phyloP scores from a whole-genome alignment of 2,113 vertebrate genomes.

The Aegithalos caudatus region DNA sequence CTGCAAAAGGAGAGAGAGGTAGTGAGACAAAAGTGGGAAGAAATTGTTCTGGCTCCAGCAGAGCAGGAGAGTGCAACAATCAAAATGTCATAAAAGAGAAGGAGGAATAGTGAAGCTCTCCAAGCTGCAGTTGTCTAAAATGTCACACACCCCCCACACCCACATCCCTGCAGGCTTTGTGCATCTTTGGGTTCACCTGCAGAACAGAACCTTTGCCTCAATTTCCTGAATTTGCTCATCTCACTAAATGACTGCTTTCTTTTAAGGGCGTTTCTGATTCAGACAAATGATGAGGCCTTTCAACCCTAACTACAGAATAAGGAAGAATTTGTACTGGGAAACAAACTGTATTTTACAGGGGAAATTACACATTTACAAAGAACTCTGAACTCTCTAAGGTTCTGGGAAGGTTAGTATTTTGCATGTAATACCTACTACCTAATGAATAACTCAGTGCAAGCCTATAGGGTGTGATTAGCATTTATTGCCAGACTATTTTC shows the following conservation, averaged over 20 bases:
- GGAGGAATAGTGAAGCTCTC: not conserved
- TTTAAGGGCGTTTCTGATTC: not conserved
- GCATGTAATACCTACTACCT: not conserved
- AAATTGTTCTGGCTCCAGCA: not conserved
- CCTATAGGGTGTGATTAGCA: not conserved
- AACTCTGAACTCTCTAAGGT: not conserved
- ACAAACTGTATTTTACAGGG: not conserved
- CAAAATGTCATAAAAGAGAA: not conserved
- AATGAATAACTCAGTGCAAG: not conserved
- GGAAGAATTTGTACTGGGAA: not conserved
- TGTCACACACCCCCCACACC: rapidly evolving
- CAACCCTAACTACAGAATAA: not conserved
- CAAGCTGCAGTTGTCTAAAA: not conserved
- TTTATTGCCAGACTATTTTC: not conserved
- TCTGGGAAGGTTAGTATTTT: not conserved
- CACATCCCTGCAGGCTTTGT: not conserved
- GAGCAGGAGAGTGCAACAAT: not conserved
- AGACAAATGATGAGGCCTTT: not conserved
- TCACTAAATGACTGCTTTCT: not conserved
- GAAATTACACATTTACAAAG: not conserved
- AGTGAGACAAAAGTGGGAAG: not conserved
- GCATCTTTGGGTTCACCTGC: not conserved
- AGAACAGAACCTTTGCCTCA: not conserved
- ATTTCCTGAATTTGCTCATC: not conserved
- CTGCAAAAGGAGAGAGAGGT: not conserved